phyloP scores from a whole-genome alignment of 2,797 vertebrate genomes.

The Macrochelys suwanniensis region DNA sequence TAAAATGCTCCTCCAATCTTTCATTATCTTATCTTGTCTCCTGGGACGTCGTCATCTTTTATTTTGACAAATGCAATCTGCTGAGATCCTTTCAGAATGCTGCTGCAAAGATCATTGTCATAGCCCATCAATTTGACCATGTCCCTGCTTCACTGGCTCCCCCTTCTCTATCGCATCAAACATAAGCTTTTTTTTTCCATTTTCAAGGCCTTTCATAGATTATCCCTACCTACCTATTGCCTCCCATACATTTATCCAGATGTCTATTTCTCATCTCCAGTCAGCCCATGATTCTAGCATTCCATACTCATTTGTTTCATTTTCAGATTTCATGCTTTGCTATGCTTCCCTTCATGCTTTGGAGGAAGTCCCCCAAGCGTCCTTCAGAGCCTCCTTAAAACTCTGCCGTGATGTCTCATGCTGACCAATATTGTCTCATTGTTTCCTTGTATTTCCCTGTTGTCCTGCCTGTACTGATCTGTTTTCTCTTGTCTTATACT shows the following conservation, averaged over 20 bases:
- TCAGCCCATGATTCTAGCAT: not conserved
- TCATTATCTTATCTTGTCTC: not conserved
- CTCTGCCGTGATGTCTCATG: not conserved
- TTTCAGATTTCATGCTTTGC: rapidly evolving
- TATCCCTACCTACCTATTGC: not conserved
- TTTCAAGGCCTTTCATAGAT: not conserved
- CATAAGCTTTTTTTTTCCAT: not conserved
- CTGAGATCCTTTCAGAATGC: not conserved
- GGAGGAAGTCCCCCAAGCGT: too few species aligned
- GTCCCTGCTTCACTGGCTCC: not conserved
- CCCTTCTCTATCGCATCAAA: not conserved
- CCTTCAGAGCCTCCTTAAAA: too few species aligned
- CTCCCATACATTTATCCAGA: not conserved
- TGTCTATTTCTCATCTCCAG: not conserved
- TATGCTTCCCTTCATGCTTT: too few species aligned
- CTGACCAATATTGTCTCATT: not conserved
- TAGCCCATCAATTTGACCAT: not conserved
- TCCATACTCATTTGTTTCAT: not conserved
- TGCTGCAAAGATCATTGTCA: not conserved
- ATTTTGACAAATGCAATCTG: not conserved
- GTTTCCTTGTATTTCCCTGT: not conserved
- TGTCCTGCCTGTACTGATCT: not conserved
- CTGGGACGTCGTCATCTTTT: not conserved
- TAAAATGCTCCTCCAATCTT: not conserved
- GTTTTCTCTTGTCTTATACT: not conserved